Base-by-base conservation (phyloP, 2,797 vertebrate genomes). In the Eulemur coronatus region DNA sequence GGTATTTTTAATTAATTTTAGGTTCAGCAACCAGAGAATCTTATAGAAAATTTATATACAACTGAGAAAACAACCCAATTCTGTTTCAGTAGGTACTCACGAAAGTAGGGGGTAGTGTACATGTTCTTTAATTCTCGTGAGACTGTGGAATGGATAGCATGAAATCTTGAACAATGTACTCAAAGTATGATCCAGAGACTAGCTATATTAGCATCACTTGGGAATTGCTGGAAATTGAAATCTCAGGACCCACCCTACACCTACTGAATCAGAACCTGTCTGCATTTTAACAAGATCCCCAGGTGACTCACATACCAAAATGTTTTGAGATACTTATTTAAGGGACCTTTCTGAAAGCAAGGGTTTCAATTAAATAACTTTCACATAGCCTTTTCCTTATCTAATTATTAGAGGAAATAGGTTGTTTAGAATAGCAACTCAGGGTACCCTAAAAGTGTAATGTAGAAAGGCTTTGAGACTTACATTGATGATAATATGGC, bases 1-100 rank as follows among this genome's bases (percentile, higher is more conserved):
- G 18, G 41, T 69, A 48, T 65, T 96, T 96, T 89, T 67, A 94
- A 46, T 86, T 92, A 82, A 65, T 84, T 95, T 88, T 57, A 63
- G 18, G 24, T 48, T 94, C 48, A 92, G 2, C 35, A 94, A 22
- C 69, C 92, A 82, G 35, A 84, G 65, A 70, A 35, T 26, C 50
- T 79, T 79, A 33, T 22, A 78, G 69, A 84, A 96, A 87, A 89
- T 48, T 87, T 86, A 35, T 86, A 90, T 38, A 50, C 50, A 75
- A 63, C 26, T 69, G 30, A 75, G 69, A 86, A 95, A 90, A 41
- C 33, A 91, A 17, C 30, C 57, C 7, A 90, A 50, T n/a, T 70
- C 57, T 50, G 0, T 82, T 89, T 90, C 13, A 41, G 18, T 81
- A 76, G 80, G 35, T 90, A 28, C 30, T 67, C 33, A 65, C 15